These are phyloP conservation scores for Hyppa rectilinea DNA, from an alignment of 2,888 invertebrate genomes.

Conservation along the genomic window DNA sequence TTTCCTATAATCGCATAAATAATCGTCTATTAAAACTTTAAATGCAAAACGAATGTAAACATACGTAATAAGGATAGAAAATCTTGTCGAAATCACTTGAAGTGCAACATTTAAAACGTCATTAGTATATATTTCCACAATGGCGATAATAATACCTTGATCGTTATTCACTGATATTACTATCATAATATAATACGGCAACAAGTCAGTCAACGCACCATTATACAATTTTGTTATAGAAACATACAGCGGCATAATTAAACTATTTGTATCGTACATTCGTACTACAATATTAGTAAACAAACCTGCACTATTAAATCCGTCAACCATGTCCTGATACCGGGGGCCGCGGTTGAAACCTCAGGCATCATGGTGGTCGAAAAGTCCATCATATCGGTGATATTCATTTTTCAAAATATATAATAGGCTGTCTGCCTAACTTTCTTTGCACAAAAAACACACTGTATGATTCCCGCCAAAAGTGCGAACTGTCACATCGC, in stretches of 20 bases:
- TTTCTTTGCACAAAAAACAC: constrained; percentile 59
- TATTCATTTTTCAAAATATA: constrained; percentile 73
- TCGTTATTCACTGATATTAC: constrained; percentile 29
- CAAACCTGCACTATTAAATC: constrained; percentile 81
- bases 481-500: constrained; percentile 72
- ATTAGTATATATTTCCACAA: constrained; percentile 21
- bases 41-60: background rate
- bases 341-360: constrained; percentile 71
- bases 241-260: constrained; percentile 39
- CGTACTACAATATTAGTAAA: constrained; percentile 49
- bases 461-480: constrained; percentile 66
- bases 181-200: constrained; percentile 43
- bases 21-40: background rate
- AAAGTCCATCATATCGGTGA: constrained; percentile 70
- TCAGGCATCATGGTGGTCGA: constrained; percentile 65
- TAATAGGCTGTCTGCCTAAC: constrained; percentile 47
- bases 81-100: constrained; percentile 20
- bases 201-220: constrained; percentile 53
- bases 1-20: background rate
- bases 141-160: constrained; percentile 21
- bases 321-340: constrained; percentile 81
- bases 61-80: background rate
- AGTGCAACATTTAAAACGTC: constrained; percentile 32
- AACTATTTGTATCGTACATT: constrained; percentile 27
- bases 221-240: constrained; percentile 51